Base-by-base conservation (phyloP, 2,797 vertebrate species). In the Brachyrhaphis roseni region DNA sequence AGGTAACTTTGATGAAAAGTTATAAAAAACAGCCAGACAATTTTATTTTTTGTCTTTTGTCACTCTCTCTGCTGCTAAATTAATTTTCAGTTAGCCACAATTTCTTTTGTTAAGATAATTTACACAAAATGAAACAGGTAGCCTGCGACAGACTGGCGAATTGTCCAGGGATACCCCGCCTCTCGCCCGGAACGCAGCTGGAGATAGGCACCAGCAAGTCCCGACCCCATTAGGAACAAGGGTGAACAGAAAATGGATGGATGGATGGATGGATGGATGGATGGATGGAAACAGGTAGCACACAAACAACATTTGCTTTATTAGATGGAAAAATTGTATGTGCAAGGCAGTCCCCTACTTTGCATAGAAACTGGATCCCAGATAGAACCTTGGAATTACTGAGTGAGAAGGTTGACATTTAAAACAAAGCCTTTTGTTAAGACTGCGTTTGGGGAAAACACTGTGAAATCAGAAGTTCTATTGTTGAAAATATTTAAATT, bases 351-450 rank as follows among this genome's bases (percentile, higher is more conserved):
- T 74, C 47, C 18, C 16, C 31, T 36, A 51, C 31, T 34, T 36
- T 36, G 47, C 47, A 74, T 36, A 23, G 28, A 74, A 36, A 26
- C 18, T 53, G 16, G 39, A 41, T 70, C n/a, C 26, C 41, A 15
- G 12, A 41, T 45, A 8, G 68, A 71, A 51, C 47, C 49, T 53
- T 34, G 53, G 36, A 57, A 16, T 41, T 41, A 28, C n/a, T 4
- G 26, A 43, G 39, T 75, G 53, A 55, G 36, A 39, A n/a, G 51
- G 36, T 53, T 57, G 47, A 41, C 49, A 55, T 55, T 53, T 74
- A 74, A 53, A 57, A 75, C 73, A 75, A 75, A 41, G 73, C 26
- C 26, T 39, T 75, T 41, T 75, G 23, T 75, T 28, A n/a, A 28
- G 23, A 57, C 12, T 5, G 3, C 6, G 36, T 16, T 26, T 53